Base-by-base conservation (phyloP, 2,888 invertebrate species). In the Leptopilina syphax region DNA sequence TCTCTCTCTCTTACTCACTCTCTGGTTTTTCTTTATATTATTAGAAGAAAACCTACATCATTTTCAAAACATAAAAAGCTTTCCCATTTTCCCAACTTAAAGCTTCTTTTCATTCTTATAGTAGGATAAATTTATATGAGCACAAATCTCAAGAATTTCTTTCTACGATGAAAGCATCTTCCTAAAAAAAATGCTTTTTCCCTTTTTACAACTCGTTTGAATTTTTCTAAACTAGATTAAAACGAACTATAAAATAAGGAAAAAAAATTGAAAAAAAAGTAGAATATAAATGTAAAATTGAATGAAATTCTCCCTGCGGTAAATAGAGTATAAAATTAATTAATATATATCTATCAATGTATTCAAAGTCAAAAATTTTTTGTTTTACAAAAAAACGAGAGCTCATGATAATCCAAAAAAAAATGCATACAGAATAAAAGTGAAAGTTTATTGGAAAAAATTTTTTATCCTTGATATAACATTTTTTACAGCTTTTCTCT, bases 1-100 rank as follows among this genome's bases (percentile, higher is more conserved):
- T 47, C 47, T 47, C 47, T 47, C 47, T 47, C 47, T 47, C n/a
- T 34, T 34, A 54, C 47, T 47, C 9, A 1, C 8, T 47, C n/a
- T 41, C 57, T 73, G n/a, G 18, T 57, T 67, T 34, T 57, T 73
- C 34, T 57, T 41, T 60, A 73, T 60, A 73, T 57, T 57, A 73
- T 41, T 60, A 73, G 34, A 2, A 18, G 54, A 34, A 34, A 73
- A 27, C 3, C 34, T 73, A 73, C 34, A 57, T 34, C 27, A 57
- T 57, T 73, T 57, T 34, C 27, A 34, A 73, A n/a, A 34, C 12
- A n/a, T 54, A 27, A 34, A 70, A 54, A 27, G 18, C 50, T 70
- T n/a, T 27, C 13, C 70, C 13, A 70, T 70, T 54, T 70, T 54
- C n/a, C 13, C 54, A 70, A 41, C 27, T 70, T 27, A 54, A 18